Conservation (phyloP, 2,888 invertebrate species). For the Horisme vitalbata region DNA sequence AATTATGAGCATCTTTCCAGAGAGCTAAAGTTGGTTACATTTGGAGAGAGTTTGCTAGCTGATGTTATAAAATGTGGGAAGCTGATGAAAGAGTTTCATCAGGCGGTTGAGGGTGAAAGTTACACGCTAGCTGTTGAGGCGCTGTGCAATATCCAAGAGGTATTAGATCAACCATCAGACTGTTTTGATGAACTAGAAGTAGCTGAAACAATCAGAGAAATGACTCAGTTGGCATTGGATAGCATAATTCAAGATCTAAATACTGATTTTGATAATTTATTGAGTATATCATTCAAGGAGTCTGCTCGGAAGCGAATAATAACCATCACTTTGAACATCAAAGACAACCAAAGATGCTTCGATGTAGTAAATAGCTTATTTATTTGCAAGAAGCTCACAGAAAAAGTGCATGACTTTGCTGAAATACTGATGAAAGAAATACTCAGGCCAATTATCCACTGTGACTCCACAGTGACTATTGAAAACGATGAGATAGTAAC, state of each 20-base stretch:
- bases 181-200: constrained; percentile 79
- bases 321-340: constrained; percentile 61
- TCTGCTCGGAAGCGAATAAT: constrained; percentile 38
- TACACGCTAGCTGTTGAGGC: constrained; percentile 74
- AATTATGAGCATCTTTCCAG: constrained; percentile 82
- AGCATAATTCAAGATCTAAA: constrained; percentile 71
- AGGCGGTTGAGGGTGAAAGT: constrained; percentile 56
- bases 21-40: constrained; percentile 80
- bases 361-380: constrained; percentile 68
- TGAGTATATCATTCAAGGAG: constrained; percentile 16
- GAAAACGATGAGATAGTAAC: constrained; percentile 58
- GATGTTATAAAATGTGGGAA: constrained; percentile 62
- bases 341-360: constrained; percentile 43
- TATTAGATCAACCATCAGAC: constrained; percentile 68
- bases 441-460: constrained; percentile 82
- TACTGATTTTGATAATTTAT: constrained; percentile 61
- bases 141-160: constrained; percentile 69
- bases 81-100: constrained; percentile 63
- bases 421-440: constrained; percentile 82
- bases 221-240: constrained; percentile 68
- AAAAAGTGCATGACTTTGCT: constrained; percentile 81
- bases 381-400: constrained; percentile 62
- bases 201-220: constrained; percentile 70
- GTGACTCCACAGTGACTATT: constrained; percentile 65
- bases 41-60: constrained; percentile 75